These are phyloP conservation scores for Lagocephalus sceleratus DNA, from an alignment of 2,797 vertebrate species.

Conservation along the genomic window DNA sequence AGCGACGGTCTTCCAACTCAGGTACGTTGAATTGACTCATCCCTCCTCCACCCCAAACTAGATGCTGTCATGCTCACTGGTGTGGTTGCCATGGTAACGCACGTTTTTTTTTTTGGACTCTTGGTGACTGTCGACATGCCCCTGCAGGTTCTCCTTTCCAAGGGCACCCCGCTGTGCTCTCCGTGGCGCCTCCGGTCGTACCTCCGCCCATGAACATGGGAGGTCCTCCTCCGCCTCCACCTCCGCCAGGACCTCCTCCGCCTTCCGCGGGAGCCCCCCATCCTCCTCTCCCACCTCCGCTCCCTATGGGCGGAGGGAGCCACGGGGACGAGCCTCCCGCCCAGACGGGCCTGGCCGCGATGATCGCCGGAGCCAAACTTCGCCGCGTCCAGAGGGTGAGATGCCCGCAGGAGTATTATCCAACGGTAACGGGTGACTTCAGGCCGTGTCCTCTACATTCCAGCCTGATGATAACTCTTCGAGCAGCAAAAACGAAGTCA, in stretches of 20 bases:
- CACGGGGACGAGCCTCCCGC: conserved; percentile 79
- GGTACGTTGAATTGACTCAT: conserved; percentile 62
- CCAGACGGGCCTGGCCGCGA: conserved; percentile 87
- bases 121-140: not conserved
- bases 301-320: conserved; percentile 65
- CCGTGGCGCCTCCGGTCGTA: conserved; percentile 75
- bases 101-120: too few relatives aligned
- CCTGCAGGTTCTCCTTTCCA: conserved; percentile 86
- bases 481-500: conserved; percentile 85
- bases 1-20: conserved; percentile 92
- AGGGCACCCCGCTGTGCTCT: conserved; percentile 85
- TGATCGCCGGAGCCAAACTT: conserved; percentile 96
- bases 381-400: conserved; percentile 92
- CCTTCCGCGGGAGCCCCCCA: conserved; percentile 76
- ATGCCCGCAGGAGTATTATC: not conserved
- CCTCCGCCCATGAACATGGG: conserved; percentile 77
- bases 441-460: conserved; percentile 1
- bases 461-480: conserved; percentile 86
- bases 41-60: not conserved
- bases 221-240: conserved; percentile 74
- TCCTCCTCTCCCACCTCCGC: conserved; percentile 78
- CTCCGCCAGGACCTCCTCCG: conserved; percentile 72
- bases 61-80: too few relatives aligned
- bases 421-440: not conserved
- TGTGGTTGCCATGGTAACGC: too few relatives aligned